Evolutionary conservation across 2,888 invertebrate species (phyloP).

Genomic region (Lysandra coridon): DNA sequence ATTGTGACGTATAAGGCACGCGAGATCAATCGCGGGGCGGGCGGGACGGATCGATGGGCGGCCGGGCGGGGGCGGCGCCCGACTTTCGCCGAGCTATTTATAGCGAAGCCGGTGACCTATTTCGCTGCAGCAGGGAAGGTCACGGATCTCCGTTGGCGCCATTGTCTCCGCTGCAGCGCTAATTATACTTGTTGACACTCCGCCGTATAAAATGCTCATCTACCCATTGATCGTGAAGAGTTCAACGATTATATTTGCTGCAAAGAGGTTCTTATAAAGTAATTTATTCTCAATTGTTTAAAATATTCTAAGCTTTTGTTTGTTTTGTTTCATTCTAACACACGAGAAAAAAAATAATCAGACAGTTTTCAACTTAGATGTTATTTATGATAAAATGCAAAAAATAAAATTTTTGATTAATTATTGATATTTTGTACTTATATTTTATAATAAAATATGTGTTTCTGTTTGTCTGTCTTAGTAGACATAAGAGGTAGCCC

Average conservation of each 20-base stretch:
- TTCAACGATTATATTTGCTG: background rate
- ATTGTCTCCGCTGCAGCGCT: slow-evolving; percentile 77
- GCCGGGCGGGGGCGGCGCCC: slow-evolving; percentile 72
- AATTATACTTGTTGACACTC: slow-evolving; percentile 78
- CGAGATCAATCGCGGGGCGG: slow-evolving; percentile 33
- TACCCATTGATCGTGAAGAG: slow-evolving; percentile 34
- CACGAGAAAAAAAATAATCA: too few relatives aligned
- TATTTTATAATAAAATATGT: too few relatives aligned
- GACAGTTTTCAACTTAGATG: too few relatives aligned
- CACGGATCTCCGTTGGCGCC: slow-evolving; percentile 77
- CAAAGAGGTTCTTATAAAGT: background rate
- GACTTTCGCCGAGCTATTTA: slow-evolving; percentile 80
- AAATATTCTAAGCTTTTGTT: too few relatives aligned
- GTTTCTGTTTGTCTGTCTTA: too few relatives aligned
- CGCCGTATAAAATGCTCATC: slow-evolving; percentile 52
- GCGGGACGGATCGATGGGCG: slow-evolving; percentile 47
- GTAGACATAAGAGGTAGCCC: too few relatives aligned
- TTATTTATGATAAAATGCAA: too few relatives aligned
- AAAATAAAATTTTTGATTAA: too few relatives aligned
- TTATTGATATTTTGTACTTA: too few relatives aligned
- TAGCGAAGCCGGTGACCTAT: slow-evolving; percentile 80
- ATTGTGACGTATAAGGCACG: slow-evolving; percentile 41
- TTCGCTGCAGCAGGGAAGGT: slow-evolving; percentile 79
- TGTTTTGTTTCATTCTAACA: too few relatives aligned
- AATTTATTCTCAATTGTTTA: too few relatives aligned